Evolutionary conservation across 1,140 invertebrate species (phyloP).

Genomic region (Eumaeus atala): DNA sequence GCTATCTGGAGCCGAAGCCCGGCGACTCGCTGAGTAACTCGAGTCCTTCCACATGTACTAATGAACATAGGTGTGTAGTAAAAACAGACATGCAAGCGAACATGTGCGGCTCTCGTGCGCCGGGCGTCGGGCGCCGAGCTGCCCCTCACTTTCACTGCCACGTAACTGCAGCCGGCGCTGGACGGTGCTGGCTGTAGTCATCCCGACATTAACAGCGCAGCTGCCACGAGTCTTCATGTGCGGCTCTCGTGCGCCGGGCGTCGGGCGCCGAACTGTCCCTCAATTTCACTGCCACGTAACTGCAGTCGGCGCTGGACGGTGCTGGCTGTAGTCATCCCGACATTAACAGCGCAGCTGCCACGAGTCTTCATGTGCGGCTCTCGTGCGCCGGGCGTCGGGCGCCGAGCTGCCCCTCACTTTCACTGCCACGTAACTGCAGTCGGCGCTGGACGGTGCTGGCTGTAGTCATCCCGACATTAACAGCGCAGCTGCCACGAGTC

Average conservation of each 20-base stretch:
- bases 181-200: background rate
- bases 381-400: no score
- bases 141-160: background rate
- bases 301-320: background rate
- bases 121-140: background rate
- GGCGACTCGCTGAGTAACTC: no score
- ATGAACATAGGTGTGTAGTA: no score
- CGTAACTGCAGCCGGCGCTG: background rate
- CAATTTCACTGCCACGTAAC: background rate
- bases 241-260: no score
- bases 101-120: no score
- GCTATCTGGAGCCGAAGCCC: no score
- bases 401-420: background rate
- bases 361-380: background rate
- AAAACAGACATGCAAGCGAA: no score
- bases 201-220: background rate
- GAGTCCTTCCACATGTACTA: no score
- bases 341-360: background rate
- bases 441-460: background rate
- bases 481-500: background rate
- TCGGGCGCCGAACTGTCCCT: background rate
- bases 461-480: conserved; percentile 1
- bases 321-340: conserved; percentile 2
- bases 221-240: background rate
- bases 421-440: background rate